Evolutionary conservation across 53 echinoderm and acorn worm genomes (phyloP), one percentile per base, ranked within the genome.

Genomic region (Antedon mediterranea): DNA sequence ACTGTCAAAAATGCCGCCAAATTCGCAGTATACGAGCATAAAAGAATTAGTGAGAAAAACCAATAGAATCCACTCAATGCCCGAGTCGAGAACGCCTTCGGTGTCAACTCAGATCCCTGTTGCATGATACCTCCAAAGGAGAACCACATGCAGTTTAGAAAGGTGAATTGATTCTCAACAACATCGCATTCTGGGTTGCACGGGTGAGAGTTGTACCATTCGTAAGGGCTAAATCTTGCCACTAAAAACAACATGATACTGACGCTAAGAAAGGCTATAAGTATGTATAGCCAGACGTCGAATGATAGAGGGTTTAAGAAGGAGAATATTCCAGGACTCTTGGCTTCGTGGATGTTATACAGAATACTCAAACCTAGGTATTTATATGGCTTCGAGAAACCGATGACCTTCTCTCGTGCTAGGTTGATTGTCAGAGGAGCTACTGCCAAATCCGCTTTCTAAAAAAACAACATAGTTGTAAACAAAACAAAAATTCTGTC

Each of bases 191-290:
- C 98, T 3, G 98, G 98, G 80, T 98, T 98, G 79, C 92, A 93
- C 0, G 98, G 98, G 41, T 98, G 98, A 30, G 88, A 86, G 83
- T 98, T 98, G 87, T 98, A 98, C 98, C 98, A 98, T 81, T 98
- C 98, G 77, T 98, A 98, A 3, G 98, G 98, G 33, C 92, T 98
- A 81, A 98, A 98, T 31, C 98, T 84, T 4, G 98, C 98, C 34
- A 98, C 77, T 34, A 98, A 80, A 77, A 98, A 98, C 71, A 98
- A 86, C 71, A 88, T 86, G 33, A 98, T 78, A 43, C 92, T 93
- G 28, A 98, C 98, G 3, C 87, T 88, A 0, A 98, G 90, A 77
- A 88, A 98, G 0, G 98, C 92, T 81, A 98, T 90, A 72, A 98
- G 84, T 34, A 98, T 87, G 79, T 98, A 98, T 90, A 98, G 87